Evolutionary conservation across 2,797 vertebrate genomes (phyloP), one percentile per base, ranked within the genome.

Genomic region (Pempheris klunzingeri): DNA sequence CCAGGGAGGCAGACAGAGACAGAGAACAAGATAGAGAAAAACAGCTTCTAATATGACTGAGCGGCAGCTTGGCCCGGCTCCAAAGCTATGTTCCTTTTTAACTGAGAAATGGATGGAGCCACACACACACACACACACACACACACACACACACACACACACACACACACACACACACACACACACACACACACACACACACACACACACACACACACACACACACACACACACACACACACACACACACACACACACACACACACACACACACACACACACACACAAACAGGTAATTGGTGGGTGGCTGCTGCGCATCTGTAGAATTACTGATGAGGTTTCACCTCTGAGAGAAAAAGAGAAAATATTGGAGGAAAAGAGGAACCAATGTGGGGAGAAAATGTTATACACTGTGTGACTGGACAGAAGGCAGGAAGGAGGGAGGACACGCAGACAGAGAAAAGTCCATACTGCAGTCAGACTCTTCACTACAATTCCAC

Each of bases 311-410:
- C 43, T 36, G 71, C 39, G 72, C 71, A 81, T 81, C 59, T 66
- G 22, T 77, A 66, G 82, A 90, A 83, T 88, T 63, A 82, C 68
- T 80, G 77, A 83, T 87, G 80, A 85, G 71, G 57, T 71, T 87
- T 87, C 22, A 62, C 61, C 75, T 70, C 67, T 67, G 66, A 82
- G 78, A 83, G 41, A 64, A 11, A 38, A 44, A 72, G 66, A 64
- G 68, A 60, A 71, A 80, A 71, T 10, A 60, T 26, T 49, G 34
- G 11, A 43, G 36, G 47, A 52, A 69, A 49, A 61, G 39, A 49
- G 41, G 39, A 46, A 50, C 69, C 53, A 61, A 71, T 68, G 50
- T 54, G 67, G 80, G 46, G 64, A 74, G 34, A 61, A 77, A 72
- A 69, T 26, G 26, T 49, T 74, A 80, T 44, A 60, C 20, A 66